Base-by-base conservation (phyloP, 2,888 invertebrate genomes). In the Leucophenga montana region DNA sequence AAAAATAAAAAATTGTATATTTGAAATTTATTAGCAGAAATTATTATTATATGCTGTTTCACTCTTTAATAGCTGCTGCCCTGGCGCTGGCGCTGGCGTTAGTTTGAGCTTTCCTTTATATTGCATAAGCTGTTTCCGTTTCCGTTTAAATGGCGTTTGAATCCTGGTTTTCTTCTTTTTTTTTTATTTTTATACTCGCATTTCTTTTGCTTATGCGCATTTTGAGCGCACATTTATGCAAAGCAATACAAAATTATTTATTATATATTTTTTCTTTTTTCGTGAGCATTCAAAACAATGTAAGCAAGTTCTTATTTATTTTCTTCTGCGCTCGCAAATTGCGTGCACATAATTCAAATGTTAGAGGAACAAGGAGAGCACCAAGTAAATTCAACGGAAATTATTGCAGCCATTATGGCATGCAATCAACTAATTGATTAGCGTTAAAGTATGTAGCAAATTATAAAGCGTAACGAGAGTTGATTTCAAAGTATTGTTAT, bases 1-100 rank as follows among this genome's bases (percentile, higher is more conserved):
- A 27, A 57, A 57, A 57, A 57, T 18, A 56, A 56, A 56, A 20
- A 56, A 48, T 62, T 81, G 79, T 84, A 83, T 83, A 78, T 39
- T 39, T 39, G 39, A 83, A 84, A 82, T 82, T 84, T 82, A 82
- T 82, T 82, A 82, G 84, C 81, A 77, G 82, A 84, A 84, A 82
- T 82, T 84, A 81, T 84, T 82, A 81, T 81, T 81, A 79, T 81
- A 27, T 79, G 81, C 72, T 79, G 75, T 79, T 84, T 77, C 79
- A 75, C 61, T 61, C 39, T 61, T 61, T 14, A 22, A 13, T 20
- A 61, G 50, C 50, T n/a, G 0, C n/a, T 14, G n/a, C 61, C 4
- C 27, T 4, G 31, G 0, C 57, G 11, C 57, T 9, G n/a, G 22
- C 57, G 57, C 20, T 33, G 13, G 6, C 27, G 27, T 22, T 31